Conservation (phyloP, 1,140 invertebrate genomes). For the Drosophila santomea region DNA sequence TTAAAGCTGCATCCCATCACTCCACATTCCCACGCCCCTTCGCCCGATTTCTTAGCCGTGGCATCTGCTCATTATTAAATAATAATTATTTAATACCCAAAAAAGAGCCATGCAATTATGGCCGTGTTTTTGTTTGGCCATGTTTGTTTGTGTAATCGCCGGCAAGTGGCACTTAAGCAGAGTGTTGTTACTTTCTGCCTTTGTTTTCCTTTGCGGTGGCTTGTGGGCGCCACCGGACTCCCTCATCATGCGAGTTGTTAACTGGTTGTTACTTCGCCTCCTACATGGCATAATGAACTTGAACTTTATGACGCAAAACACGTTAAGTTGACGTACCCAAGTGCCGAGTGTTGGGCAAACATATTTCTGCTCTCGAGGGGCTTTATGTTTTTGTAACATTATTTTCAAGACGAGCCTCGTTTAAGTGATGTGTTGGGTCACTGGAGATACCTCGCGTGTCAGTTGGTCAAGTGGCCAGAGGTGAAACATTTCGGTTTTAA, state of each 20-base stretch:
- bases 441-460: conserved; percentile 16
- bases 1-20: conserved; percentile 7
- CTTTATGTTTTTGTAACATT: conserved; percentile 27
- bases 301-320: conserved; percentile 81
- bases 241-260: conserved; percentile 38
- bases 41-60: conserved; percentile 12
- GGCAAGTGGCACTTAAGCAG: conserved; percentile 67
- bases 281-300: conserved; percentile 76
- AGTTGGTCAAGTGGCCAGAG: conserved; percentile 40
- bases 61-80: conserved; percentile 68
- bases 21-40: conserved; percentile 9
- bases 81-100: conserved; percentile 74
- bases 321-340: conserved; percentile 63
- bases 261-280: conserved; percentile 37
- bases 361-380: background rate
- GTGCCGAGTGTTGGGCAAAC: conserved; percentile 57
- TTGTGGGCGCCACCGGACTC: conserved; percentile 43
- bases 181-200: conserved; percentile 43
- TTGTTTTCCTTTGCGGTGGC: conserved; percentile 36
- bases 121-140: conserved; percentile 18
- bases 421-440: conserved; percentile 46
- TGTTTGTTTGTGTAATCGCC: conserved; percentile 66
- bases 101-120: conserved; percentile 14
- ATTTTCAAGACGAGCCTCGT: conserved; percentile 32
- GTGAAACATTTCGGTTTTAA: conserved; percentile 14